These are phyloP conservation scores for Leptodactylus fuscus DNA, from an alignment of 2,113 vertebrate genomes.

Conservation along the genomic window DNA sequence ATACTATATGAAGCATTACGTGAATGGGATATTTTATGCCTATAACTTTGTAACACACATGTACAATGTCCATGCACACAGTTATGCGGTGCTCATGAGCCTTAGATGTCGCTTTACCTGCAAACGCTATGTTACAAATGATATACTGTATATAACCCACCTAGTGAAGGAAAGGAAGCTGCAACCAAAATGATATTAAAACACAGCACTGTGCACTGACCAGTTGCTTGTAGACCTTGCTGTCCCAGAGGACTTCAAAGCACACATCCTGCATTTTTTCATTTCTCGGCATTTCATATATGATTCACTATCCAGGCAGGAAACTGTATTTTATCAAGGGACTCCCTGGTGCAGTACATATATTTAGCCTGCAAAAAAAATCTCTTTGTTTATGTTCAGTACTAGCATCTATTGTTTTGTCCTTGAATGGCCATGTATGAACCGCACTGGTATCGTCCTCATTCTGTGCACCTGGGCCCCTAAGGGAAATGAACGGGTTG, in stretches of 20 bases:
- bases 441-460: conserved; percentile 39
- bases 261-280: conserved; percentile 40
- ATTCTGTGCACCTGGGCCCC: conserved; percentile 57
- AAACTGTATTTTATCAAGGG: conserved; percentile 34
- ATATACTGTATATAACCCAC: too few species aligned
- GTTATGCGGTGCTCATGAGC: too few species aligned
- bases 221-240: conserved; percentile 23
- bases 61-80: too few species aligned
- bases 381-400: conserved; percentile 31
- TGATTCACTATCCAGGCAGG: conserved; percentile 49
- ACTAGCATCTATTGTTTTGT: conserved; percentile 51
- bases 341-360: conserved; percentile 12
- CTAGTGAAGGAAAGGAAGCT: not conserved
- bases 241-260: not conserved
- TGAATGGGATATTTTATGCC: too few species aligned
- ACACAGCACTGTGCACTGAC: not conserved
- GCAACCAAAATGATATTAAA: not conserved
- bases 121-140: too few species aligned
- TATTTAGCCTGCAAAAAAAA: conserved; percentile 28
- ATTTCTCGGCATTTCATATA: conserved; percentile 33
- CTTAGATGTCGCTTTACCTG: too few species aligned
- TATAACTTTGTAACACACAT: too few species aligned
- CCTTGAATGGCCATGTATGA: conserved; percentile 56
- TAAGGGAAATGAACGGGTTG: conserved; percentile 55
- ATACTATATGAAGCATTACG: too few species aligned